Conservation (phyloP, 1,140 invertebrate genomes). For the Hypothenemus hampei region DNA sequence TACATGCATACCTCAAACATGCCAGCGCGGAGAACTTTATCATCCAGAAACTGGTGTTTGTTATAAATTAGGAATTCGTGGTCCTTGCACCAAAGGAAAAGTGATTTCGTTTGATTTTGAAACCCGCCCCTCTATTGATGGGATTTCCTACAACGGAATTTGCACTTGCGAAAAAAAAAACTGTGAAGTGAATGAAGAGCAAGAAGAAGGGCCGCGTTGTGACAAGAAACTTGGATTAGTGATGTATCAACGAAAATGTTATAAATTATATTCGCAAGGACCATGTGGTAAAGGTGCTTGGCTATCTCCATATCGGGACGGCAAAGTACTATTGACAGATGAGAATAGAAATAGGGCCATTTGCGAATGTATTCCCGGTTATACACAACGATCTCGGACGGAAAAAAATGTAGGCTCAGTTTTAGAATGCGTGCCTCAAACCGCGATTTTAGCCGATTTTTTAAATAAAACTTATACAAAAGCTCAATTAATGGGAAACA, state of each 20-base stretch:
- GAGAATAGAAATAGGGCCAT: slow-evolving; percentile 47
- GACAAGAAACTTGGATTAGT: slow-evolving; percentile 57
- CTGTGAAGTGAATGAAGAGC: slow-evolving; percentile 34
- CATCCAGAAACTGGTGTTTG: slow-evolving; percentile 67
- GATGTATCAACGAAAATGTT: slow-evolving; percentile 58
- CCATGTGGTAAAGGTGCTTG: slow-evolving; percentile 69
- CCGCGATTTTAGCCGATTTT: slow-evolving; percentile 52
- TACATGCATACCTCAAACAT: slow-evolving; percentile 60
- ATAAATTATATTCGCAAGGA: slow-evolving; percentile 66
- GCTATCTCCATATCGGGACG: slow-evolving; percentile 54
- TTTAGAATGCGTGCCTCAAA: slow-evolving; percentile 48
- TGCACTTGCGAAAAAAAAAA: slow-evolving; percentile 59
- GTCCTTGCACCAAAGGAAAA: slow-evolving; percentile 64
- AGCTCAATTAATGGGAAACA: slow-evolving; percentile 10
- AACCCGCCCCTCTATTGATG: slow-evolving; percentile 66
- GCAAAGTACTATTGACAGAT: slow-evolving; percentile 34
- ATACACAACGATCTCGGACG: slow-evolving; percentile 46
- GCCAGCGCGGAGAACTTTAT: slow-evolving; percentile 65
- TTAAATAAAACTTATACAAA: slow-evolving; percentile 46
- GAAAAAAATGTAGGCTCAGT: slow-evolving; percentile 25
- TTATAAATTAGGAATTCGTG: slow-evolving; percentile 66
- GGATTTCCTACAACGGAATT: slow-evolving; percentile 74
- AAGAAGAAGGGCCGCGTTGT: too few relatives aligned
- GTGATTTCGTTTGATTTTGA: slow-evolving; percentile 73
- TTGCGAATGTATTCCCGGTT: slow-evolving; percentile 70